Base-by-base conservation (phyloP, 2,113 vertebrate genomes). In the Perca schrenkii region DNA sequence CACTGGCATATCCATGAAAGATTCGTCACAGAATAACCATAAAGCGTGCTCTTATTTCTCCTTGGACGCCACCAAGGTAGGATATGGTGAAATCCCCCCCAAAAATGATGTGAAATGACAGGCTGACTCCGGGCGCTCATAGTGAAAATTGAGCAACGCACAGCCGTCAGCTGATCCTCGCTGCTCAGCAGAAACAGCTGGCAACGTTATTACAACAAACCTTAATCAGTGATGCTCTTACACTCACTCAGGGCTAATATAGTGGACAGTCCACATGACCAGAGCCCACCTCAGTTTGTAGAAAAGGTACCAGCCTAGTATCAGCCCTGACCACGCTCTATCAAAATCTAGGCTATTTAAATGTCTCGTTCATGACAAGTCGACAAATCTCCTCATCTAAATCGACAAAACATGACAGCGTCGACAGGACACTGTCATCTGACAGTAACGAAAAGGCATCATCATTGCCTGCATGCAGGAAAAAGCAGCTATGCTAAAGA, bases 401-500 rank as follows among this genome's bases (percentile, higher is more conserved):
- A 79, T 74, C 68, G 57, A n/a, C 50, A 21, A 17, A 65, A 60
- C 64, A 47, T 54, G 79, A 75, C 83, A 80, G 60, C 81, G 81
- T 70, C 78, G 84, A 86, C 47, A 50, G 67, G 36, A 89, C 88
- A 89, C 62, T 77, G 86, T 84, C 83, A 60, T 73, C 73, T 83
- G 80, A 77, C 50, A 46, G 66, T 60, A 74, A 87, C 25, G 62
- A 73, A 67, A 40, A 74, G 36, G 60, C 82, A 11, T 10, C 79
- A 80, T 67, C 76, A 40, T 36, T 64, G 65, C 13, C 73, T 73
- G 57, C 73, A 31, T 77, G 85, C 52, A 58, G 66, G 64, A 31
- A 80, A 70, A 67, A 47, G 88, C 76, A 70, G 90, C 93, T 82
- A 93, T 87, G 90, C 91, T 93, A 94, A 93, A 87, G 79, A 85